Base-by-base conservation (phyloP, 2,113 vertebrate species). In the Meles meles region DNA sequence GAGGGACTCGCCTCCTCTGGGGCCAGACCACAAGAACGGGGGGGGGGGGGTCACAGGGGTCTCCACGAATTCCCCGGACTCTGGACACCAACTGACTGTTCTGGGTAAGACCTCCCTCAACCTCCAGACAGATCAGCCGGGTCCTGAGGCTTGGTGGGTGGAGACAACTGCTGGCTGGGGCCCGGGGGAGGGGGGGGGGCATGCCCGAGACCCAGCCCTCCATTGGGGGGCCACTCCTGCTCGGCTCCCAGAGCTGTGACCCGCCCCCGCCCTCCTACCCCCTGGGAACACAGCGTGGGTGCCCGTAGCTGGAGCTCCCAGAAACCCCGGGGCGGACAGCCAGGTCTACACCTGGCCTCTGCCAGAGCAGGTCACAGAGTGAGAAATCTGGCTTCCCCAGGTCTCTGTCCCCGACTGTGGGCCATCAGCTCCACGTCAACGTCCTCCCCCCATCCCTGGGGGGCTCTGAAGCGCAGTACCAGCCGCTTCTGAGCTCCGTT, bases 281-380 rank as follows among this genome's bases (percentile, higher is more conserved):
- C 57, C 57, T 10, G 10, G 39, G 25, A 27, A 42, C n/a, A 37
- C 39, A 13, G 10, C 72, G 14, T 29, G 44, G 7, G 57, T 0
- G 1, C 31, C 65, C 21, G 9, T 7, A 37, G 42, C 37, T 5
- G 10, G 44, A 20, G 29, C 42, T 55, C 37, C 2, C 2, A 49
- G 57, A n/a, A 77, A 49, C 44, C 65, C 82, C 71, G 23, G 76
- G 37, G 67, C 13, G 59, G 67, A 49, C n/a, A 52, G 39, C 13
- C 11, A 7, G 23, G 37, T 44, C 18, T 37, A n/a, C 29, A 11
- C 72, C 69, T 3, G 0, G 0, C 29, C 37, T 21, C 42, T 10
- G 1, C 1, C 9, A 44, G 39, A 71, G 83, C 1, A 0, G 27
- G 7, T 12, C 13, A 1, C 47, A 59, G 34, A 82, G 10, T 0